Conservation (phyloP, 2,113 vertebrate species). For the Cavia aperea region DNA sequence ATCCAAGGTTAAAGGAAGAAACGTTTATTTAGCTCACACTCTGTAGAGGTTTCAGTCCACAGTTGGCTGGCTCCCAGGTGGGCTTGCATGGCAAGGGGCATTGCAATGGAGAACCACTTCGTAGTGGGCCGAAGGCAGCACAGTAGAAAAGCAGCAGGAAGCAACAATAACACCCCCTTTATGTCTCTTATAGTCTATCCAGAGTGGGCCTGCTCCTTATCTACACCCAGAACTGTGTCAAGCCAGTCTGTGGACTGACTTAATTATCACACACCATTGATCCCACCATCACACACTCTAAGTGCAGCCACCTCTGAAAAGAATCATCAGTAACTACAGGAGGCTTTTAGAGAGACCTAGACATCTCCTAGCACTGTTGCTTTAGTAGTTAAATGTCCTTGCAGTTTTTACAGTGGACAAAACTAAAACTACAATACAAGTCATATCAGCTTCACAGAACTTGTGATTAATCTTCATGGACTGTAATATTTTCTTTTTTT, state of each 20-base stretch:
- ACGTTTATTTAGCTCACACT: background rate
- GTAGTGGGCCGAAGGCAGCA: background rate
- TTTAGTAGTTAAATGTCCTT: background rate
- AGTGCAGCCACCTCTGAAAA: background rate
- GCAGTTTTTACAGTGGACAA: background rate
- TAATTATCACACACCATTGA: background rate
- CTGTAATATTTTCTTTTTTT: too few species aligned
- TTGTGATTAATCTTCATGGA: background rate
- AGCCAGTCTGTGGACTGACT: background rate
- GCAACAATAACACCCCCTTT: background rate
- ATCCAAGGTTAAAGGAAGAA: background rate
- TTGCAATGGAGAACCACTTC: background rate
- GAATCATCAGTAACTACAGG: background rate
- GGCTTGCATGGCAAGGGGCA: background rate
- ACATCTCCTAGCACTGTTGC: background rate
- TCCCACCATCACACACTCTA: background rate
- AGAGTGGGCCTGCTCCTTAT: background rate
- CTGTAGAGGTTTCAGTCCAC: background rate
- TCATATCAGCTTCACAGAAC: background rate
- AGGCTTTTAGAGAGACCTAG: background rate
- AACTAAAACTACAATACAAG: background rate
- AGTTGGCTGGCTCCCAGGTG: background rate
- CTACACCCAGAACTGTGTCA: background rate
- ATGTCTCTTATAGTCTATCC: background rate
- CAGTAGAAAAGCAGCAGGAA: background rate